These are phyloP conservation scores for Astreopora myriophthalma DNA, from an alignment of 64 coral and sea anemone genomes.

Conservation along the genomic window DNA sequence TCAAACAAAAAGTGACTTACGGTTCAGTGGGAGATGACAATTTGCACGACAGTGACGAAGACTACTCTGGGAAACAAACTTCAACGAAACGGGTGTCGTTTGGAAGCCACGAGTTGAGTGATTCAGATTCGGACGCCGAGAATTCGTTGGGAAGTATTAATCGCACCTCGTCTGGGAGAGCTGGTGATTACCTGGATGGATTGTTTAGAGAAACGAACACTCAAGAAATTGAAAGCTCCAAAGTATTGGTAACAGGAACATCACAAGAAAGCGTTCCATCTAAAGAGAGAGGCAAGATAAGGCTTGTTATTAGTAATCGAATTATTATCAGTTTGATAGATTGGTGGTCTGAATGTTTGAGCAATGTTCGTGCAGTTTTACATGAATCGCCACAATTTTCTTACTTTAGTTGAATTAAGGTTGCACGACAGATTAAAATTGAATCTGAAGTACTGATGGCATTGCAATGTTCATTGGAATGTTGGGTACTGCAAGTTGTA, in stretches of 20 bases:
- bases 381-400: too few relatives aligned
- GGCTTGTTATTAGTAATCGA: not conserved
- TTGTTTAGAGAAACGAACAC: not conserved
- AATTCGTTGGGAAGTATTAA: conserved; percentile 61
- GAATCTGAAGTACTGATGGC: too few relatives aligned
- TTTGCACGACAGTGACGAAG: not conserved
- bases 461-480: too few relatives aligned
- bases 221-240: not conserved
- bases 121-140: conserved; percentile 62
- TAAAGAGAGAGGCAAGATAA: conserved; percentile 13
- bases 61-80: not conserved
- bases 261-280: not conserved
- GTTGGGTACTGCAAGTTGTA: too few relatives aligned
- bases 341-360: too few relatives aligned
- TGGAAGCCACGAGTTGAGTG: not conserved
- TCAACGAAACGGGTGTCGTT: conserved; percentile 54
- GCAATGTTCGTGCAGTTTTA: too few relatives aligned
- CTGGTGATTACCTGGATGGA: not conserved
- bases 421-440: too few relatives aligned
- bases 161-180: not conserved
- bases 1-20: conserved; percentile 56
- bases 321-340: not conserved
- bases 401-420: too few relatives aligned
- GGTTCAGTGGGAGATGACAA: not conserved
- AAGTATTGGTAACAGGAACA: not conserved